Evolutionary conservation across 2,797 vertebrate genomes (phyloP), one percentile per base, ranked within the genome.

Genomic region (Propithecus deckenii): DNA sequence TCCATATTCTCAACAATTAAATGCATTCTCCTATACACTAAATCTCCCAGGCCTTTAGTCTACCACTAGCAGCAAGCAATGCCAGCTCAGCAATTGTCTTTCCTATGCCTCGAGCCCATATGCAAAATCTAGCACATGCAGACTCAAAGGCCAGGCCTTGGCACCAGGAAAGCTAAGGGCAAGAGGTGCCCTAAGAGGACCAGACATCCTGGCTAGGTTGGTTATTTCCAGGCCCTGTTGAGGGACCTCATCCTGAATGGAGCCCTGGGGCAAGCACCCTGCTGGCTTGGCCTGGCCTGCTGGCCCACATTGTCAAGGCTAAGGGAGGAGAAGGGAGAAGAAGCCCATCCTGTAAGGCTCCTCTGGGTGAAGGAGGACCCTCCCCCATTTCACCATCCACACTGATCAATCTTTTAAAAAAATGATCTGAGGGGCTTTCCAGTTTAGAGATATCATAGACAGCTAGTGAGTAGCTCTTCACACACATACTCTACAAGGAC

Each of bases 321-420:
- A 50, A 20, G 5, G 4, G 3, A 12, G 13, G 28, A 67, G 25
- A 20, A 10, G 8, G 43, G 3, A 30, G 23, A 13, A 59, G 41
- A 30, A 52, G 22, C 8, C 43, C 23, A 22, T 38, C 15, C 10
- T 67, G 25, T 25, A 59, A 75, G 28, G 8, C 20, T 65, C 7
- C 52, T 38, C 28, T 86, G 30, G 23, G 4, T 57, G 7, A 18
- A 75, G 30, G 43, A 9, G 1, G 28, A 61, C 8, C 1, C 23
- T 50, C 5, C 46, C 2, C 18, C 4, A 11, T 28, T 43, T 4
- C 28, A 0, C 10, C 46, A 23, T 28, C 9, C 17, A 20, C 23
- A 22, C 25, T 32, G 5, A 71, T 38, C 28, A 50, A 13, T 11
- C 9, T 57, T 76, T 43, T 52, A 43, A 3, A 50, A 86, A 91